phyloP scores from a whole-genome alignment of 2,888 invertebrate genomes.

The Lobophora halterata region DNA sequence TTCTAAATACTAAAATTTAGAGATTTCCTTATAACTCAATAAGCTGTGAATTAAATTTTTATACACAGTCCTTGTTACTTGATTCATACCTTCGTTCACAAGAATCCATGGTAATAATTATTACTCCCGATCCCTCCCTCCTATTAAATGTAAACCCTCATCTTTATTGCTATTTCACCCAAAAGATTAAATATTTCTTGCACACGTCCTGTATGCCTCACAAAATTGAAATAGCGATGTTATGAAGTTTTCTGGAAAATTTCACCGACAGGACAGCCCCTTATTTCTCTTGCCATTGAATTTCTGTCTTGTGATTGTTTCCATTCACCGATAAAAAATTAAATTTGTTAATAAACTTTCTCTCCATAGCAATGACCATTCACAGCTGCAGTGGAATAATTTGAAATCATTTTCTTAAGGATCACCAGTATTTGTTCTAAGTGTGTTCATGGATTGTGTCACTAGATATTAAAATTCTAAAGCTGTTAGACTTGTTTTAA shows the following conservation, averaged over 20 bases:
- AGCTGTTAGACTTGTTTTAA: conserved; percentile 80
- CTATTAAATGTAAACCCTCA: conserved; percentile 9
- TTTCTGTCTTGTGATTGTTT: conserved; percentile 41
- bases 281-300: conserved; percentile 74
- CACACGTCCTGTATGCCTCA: conserved; percentile 24
- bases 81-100: no score
- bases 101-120: conserved; percentile 4
- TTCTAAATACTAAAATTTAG: no score
- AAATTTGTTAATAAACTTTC: conserved; percentile 60
- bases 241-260: conserved; percentile 66
- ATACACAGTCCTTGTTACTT: no score
- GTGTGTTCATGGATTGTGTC: conserved; percentile 62
- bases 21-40: no score
- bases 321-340: conserved; percentile 37
- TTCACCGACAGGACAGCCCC: conserved; percentile 67
- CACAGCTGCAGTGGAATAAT: conserved; percentile 80
- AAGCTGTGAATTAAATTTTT: no score
- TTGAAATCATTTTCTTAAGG: conserved; percentile 56
- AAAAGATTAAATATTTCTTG: conserved; percentile 5
- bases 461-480: conserved; percentile 50
- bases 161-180: conserved; percentile 4
- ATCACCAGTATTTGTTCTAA: conserved; percentile 60
- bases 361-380: conserved; percentile 68
- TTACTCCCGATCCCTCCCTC: conserved; percentile 2
- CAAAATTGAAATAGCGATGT: conserved; percentile 25